Evolutionary conservation across 2,113 vertebrate species (phyloP).

Genomic region (Eidolon helvum): DNA sequence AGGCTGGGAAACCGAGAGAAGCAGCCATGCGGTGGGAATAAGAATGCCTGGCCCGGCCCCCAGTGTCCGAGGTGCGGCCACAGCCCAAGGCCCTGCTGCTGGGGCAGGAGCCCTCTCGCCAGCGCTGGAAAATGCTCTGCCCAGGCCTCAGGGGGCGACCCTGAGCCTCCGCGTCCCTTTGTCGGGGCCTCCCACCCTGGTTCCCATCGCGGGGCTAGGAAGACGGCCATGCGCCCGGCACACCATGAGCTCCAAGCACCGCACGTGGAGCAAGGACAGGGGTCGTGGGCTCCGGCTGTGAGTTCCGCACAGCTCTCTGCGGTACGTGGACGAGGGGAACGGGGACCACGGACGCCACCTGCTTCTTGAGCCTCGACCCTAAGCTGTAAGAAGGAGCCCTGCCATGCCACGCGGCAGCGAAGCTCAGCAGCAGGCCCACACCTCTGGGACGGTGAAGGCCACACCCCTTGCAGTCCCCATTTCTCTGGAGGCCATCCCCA

Average conservation of each 20-base stretch:
- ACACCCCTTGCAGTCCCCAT: neutral
- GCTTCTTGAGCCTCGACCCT: neutral
- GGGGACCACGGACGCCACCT: fast-evolving
- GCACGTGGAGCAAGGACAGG: neutral
- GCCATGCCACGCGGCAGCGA: neutral
- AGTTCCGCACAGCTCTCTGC: neutral
- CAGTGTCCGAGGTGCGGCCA: fast-evolving
- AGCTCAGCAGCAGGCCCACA: neutral
- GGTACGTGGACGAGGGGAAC: fast-evolving
- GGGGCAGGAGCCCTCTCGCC: neutral
- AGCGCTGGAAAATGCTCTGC: neutral
- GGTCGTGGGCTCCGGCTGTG: neutral
- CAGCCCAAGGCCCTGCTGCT: neutral
- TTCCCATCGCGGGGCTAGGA: neutral
- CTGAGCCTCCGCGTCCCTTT: neutral
- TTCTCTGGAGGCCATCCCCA: fast-evolving
- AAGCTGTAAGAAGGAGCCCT: too few relatives aligned
- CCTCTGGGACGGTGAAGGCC: too few relatives aligned
- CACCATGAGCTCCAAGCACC: too few relatives aligned
- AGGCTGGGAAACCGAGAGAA: neutral
- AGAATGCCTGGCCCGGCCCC: neutral
- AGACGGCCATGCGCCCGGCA: neutral
- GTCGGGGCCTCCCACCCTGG: neutral
- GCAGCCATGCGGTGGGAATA: too few relatives aligned
- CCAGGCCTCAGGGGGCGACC: neutral